Evolutionary conservation across 2,797 vertebrate species (phyloP).

Genomic region (Coregonus ussuriensis): DNA sequence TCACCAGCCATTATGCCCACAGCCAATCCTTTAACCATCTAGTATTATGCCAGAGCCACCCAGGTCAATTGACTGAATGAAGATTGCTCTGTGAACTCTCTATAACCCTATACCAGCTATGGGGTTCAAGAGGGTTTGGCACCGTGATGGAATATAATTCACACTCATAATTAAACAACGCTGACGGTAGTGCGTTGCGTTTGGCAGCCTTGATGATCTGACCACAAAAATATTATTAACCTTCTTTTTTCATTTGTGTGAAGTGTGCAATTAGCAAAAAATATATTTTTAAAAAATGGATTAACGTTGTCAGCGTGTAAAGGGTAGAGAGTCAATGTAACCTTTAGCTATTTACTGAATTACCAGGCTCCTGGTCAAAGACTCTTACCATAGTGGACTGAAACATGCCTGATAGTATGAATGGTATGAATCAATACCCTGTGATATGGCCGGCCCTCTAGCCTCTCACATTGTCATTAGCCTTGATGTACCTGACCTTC

Average conservation of each 20-base stretch:
- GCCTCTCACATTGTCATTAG: neutral
- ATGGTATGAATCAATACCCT: neutral
- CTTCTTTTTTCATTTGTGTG: conserved; percentile 60
- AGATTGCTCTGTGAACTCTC: conserved; percentile 52
- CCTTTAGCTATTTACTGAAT: conserved; percentile 51
- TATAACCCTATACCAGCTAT: conserved; percentile 50
- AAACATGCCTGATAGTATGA: neutral
- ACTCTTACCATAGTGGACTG: conserved; percentile 45
- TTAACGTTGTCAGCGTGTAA: conserved; percentile 62
- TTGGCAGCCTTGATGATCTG: conserved; percentile 56
- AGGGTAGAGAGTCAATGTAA: conserved; percentile 48
- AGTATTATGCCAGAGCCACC: conserved; percentile 40
- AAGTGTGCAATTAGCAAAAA: conserved; percentile 53
- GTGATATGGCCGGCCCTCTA: neutral
- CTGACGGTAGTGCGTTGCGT: conserved; percentile 33
- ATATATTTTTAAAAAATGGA: conserved; percentile 66
- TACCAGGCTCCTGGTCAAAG: conserved; percentile 56
- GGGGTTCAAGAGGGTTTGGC: conserved; percentile 56
- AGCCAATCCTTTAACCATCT: conserved; percentile 58
- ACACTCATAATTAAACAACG: conserved; percentile 61
- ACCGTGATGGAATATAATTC: conserved; percentile 61
- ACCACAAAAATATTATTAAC: conserved; percentile 38
- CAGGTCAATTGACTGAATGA: conserved; percentile 41
- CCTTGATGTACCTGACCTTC: conserved; percentile 20
- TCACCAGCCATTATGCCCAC: conserved; percentile 44